Conservation (phyloP, 2,113 vertebrate species). For the Cervus canadensis region DNA sequence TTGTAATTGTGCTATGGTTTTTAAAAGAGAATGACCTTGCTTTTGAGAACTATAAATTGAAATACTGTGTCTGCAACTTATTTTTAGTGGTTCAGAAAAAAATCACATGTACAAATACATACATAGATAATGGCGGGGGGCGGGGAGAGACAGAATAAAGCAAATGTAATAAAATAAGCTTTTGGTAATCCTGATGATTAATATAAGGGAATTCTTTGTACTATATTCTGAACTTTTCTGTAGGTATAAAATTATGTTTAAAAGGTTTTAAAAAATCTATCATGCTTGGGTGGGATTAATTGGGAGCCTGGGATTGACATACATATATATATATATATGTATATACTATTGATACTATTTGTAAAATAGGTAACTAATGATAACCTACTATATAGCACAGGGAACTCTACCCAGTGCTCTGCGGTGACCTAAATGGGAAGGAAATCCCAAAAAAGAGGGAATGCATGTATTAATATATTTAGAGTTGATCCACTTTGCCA, state of each 20-base stretch:
- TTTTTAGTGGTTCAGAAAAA: conserved; percentile 4
- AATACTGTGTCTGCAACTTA: background rate
- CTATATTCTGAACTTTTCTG: background rate
- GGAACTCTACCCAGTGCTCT: background rate
- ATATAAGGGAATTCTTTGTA: background rate
- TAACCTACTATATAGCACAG: background rate
- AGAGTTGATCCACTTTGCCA: background rate
- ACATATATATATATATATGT: too few relatives aligned
- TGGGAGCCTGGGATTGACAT: background rate
- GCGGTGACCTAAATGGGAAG: background rate
- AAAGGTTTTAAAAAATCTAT: background rate
- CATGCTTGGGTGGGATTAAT: background rate
- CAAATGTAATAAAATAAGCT: background rate
- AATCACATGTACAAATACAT: background rate
- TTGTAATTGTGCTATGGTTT: background rate
- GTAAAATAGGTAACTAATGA: background rate
- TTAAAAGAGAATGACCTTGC: background rate
- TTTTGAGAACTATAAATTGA: conserved; percentile 2
- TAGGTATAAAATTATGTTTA: background rate
- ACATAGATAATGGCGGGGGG: background rate
- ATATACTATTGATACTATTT: background rate
- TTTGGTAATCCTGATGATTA: background rate
- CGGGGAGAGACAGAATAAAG: background rate
- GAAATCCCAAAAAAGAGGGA: background rate
- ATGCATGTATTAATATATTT: background rate